Conservation (phyloP, 1,140 invertebrate genomes). For the Gonatopus flavifemur region DNA sequence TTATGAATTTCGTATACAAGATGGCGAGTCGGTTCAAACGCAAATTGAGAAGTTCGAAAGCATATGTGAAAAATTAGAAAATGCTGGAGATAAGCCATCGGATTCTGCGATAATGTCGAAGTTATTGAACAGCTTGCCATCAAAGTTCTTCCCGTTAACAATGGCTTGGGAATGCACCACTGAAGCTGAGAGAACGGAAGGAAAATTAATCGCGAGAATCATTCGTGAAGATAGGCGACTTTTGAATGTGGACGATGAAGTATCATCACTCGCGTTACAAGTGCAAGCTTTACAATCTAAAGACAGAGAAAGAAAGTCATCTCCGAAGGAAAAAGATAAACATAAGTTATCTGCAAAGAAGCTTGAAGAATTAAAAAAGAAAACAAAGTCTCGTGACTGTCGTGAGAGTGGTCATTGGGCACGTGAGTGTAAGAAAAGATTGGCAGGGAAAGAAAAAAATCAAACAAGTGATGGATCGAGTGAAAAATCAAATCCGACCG, state of each 20-base stretch:
- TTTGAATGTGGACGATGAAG: background rate
- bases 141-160: conserved; percentile 5
- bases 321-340: background rate
- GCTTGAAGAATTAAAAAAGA: conserved; percentile 6
- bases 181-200: background rate
- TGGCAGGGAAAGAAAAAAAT: background rate
- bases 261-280: conserved; percentile 1
- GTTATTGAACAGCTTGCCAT: conserved; percentile 5
- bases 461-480: too few relatives aligned
- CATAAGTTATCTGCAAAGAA: background rate
- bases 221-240: background rate
- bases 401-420: conserved; percentile 9
- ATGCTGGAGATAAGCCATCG: background rate
- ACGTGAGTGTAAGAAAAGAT: conserved; percentile 6
- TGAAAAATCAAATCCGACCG: too few relatives aligned
- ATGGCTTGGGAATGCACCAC: conserved; percentile 14
- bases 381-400: conserved; percentile 4
- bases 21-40: background rate
- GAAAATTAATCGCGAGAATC: conserved; percentile 5
- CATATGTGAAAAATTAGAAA: conserved; percentile 7
- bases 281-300: background rate
- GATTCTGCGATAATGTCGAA: conserved; percentile 1
- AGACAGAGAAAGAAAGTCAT: too few relatives aligned
- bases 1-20: conserved; percentile 9
- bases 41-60: conserved; percentile 11